Evolutionary conservation across 1,140 invertebrate genomes (phyloP), one percentile per base, ranked within the genome.

Genomic region (Panagrolaimus sp.): DNA sequence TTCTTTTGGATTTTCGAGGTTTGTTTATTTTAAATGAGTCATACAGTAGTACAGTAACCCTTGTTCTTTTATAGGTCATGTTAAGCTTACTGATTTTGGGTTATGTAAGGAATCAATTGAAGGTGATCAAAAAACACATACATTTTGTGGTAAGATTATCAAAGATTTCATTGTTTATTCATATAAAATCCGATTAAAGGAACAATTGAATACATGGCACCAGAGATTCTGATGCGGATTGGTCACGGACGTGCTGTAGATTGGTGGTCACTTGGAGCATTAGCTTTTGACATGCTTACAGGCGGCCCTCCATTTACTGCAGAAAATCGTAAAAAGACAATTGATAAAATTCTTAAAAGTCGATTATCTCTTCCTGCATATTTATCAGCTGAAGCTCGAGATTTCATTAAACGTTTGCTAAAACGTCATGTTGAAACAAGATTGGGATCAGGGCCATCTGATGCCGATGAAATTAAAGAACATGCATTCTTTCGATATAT

Each of bases 31-130:
- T 38, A 38, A 38, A 38, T 38, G 32, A 38, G 32, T 7, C 32
- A 38, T n/a, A n/a, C 32, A 38, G 32, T 4, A 4, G 7, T 38
- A 38, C 2, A 4, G 32, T 38, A 38, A 38, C 2, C 2, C 7
- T 38, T 38, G n/a, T 74, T 21, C n/a, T 15, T 12, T 71, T 78
- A 74, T 47, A 87, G 94, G 95, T 65, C 96, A 99, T 87, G 92
- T 98, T 0, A 98, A 98, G 86, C 87, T 99, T 55, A 98, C 96
- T 65, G 96, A 98, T 87, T 99, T 98, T 88, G 96, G 96, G 63
- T 86, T 98, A 69, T 98, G 95, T 85, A 98, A 98, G 84, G 96
- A 98, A 86, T 92, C 96, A 77, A 94, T 98, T 83, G 89, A 91
- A 83, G 92, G 94, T 83, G 93, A 91, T 71, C 90, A 90, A 82